A percentile compares a stretch with the other conserved stretches of the same genome.
Evolutionary conservation across 2,113 vertebrate species (phyloP).

Genomic region (Psammodynastes pulverulentus): DNA sequence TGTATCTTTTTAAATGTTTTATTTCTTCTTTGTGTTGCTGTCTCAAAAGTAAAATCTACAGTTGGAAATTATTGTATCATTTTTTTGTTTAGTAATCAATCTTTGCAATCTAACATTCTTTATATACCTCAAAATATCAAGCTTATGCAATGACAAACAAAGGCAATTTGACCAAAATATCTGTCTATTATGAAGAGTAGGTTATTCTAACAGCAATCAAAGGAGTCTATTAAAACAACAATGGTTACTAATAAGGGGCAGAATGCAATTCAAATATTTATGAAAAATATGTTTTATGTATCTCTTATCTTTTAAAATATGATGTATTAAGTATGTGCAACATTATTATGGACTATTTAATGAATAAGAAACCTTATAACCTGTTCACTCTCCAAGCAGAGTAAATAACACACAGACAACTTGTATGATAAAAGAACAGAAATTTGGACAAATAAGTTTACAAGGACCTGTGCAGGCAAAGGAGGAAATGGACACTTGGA

Average conservation of each 20-base stretch:
- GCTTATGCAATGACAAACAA: not conserved
- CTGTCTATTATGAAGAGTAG: not conserved
- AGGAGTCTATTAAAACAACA: not conserved
- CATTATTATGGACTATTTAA: not conserved
- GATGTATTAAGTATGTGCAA: not conserved
- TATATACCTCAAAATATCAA: not conserved
- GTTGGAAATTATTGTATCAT: not conserved
- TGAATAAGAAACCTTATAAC: not conserved
- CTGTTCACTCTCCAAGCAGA: not conserved
- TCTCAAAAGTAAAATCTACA: not conserved
- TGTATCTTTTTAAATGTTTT: not conserved
- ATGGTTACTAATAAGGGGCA: not conserved
- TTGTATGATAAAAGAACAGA: not conserved
- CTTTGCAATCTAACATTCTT: not conserved
- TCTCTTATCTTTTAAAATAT: not conserved
- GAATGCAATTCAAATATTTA: not conserved
- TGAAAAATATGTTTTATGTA: not conserved
- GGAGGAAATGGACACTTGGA: not conserved
- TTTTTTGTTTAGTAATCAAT: not conserved
- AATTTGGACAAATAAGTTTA: not conserved
- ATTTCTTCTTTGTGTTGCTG: not conserved
- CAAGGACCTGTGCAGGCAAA: not conserved
- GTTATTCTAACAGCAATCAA: not conserved
- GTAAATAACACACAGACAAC: not conserved
- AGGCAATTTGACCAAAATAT: not conserved